Conservation (phyloP, 2,797 vertebrate genomes). For the Tragelaphus eurycerus region DNA sequence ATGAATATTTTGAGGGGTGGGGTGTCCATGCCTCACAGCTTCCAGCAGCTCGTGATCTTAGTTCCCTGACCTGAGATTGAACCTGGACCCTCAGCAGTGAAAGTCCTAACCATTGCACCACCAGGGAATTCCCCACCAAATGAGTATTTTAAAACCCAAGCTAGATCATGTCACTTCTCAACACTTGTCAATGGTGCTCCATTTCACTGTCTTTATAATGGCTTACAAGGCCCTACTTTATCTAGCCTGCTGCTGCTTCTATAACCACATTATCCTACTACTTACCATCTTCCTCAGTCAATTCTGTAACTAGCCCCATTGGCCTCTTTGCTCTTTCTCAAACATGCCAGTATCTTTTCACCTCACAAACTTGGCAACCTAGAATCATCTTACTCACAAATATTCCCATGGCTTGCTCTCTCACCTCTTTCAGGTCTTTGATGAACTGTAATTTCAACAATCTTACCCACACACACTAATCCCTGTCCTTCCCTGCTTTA, state of each 20-base stretch:
- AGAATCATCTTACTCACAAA: not conserved
- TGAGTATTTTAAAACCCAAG: not conserved
- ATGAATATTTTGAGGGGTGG: not conserved
- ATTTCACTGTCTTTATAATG: not conserved
- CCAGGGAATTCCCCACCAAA: not conserved
- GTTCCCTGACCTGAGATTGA: not conserved
- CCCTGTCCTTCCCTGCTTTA: not conserved
- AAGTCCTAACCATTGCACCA: not conserved
- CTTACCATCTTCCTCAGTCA: not conserved
- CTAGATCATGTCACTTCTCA: not conserved
- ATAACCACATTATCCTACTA: not conserved
- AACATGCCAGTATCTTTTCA: not conserved
- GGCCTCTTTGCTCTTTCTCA: not conserved
- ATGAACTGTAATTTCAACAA: not conserved
- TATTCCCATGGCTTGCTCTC: not conserved
- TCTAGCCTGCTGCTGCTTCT: not conserved
- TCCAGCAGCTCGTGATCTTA: not conserved
- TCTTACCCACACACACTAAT: not conserved
- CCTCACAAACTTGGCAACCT: not conserved
- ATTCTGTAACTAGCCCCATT: not conserved
- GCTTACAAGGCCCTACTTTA: not conserved
- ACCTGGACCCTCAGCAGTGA: not conserved
- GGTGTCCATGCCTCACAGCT: not conserved
- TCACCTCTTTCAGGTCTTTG: not conserved
- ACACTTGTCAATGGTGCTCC: not conserved